Conservation (phyloP, 2,797 vertebrate genomes). For the Pipistrellus pipistrellus region DNA sequence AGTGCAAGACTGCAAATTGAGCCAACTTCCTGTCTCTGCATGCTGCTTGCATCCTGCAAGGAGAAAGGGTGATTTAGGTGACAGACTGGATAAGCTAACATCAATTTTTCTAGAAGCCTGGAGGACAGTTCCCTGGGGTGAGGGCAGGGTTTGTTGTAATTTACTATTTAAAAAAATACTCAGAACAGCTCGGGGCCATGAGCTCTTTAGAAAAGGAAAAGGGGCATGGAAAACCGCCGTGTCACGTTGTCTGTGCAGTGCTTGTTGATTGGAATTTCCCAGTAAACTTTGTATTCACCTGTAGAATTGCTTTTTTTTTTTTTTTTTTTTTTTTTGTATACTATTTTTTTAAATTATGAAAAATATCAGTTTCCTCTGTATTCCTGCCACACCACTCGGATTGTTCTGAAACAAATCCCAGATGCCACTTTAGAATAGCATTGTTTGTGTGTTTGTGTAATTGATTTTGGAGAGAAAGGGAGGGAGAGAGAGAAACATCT, state of each 20-base stretch:
- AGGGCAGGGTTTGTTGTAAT: background rate
- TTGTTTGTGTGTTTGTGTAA: background rate
- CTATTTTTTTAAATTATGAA: background rate
- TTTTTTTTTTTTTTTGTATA: background rate
- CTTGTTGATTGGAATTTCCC: background rate
- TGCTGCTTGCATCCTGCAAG: fast-evolving
- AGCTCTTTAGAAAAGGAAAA: too few relatives aligned
- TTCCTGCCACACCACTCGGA: background rate
- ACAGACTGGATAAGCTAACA: background rate
- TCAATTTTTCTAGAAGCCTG: background rate
- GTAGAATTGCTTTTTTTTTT: background rate
- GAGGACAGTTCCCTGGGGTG: background rate
- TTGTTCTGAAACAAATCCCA: background rate
- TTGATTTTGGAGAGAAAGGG: background rate
- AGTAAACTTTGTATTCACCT: background rate
- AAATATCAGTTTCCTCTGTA: background rate
- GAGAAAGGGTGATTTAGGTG: background rate
- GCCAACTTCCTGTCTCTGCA: background rate
- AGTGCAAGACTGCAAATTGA: background rate
- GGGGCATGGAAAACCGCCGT: background rate
- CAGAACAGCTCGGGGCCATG: fast-evolving
- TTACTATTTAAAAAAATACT: background rate
- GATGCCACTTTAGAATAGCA: background rate
- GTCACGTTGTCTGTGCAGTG: background rate
- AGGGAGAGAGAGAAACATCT: background rate